phyloP scores from a whole-genome alignment of 2,888 invertebrate species.

The Zhengitettix transpicula region DNA sequence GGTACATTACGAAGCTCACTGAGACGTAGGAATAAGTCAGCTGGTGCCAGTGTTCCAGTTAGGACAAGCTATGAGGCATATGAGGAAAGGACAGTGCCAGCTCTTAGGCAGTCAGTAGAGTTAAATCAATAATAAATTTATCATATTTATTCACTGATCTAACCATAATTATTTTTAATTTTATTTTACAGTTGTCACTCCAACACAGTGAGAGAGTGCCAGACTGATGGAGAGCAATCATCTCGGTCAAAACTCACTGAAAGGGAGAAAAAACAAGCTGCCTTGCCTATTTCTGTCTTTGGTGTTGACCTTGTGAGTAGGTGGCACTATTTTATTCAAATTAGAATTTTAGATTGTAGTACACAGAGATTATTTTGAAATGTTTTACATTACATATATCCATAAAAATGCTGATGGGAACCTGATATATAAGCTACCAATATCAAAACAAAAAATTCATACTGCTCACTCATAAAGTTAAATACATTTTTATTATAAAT shows the following conservation, averaged over 20 bases:
- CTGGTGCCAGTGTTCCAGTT: constrained; percentile 27
- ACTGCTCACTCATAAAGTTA: too few species aligned
- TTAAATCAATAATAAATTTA: neutral
- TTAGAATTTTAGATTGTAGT: too few species aligned
- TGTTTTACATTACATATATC: too few species aligned
- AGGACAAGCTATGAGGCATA: constrained; percentile 67
- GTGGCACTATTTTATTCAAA: too few species aligned
- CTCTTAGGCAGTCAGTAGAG: constrained; percentile 59
- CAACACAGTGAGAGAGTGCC: constrained; percentile 7
- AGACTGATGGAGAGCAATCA: constrained; percentile 11
- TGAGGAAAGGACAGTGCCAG: constrained; percentile 70
- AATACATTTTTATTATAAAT: too few species aligned
- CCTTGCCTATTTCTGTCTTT: constrained; percentile 78
- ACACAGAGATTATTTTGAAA: too few species aligned
- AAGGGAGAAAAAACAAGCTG: constrained; percentile 72
- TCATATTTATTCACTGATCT: neutral
- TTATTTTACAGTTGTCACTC: constrained; percentile 4
- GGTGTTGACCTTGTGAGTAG: constrained; percentile 63
- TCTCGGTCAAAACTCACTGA: constrained; percentile 44
- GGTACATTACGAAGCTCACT: constrained; percentile 4
- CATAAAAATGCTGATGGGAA: too few species aligned
- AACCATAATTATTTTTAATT: neutral
- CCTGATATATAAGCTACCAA: too few species aligned
- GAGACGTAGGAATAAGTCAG: constrained; percentile 3
- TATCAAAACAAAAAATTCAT: too few species aligned